Percentiles rank a stretch among this genome's conserved stretches.
Conservation (phyloP, 2,113 vertebrate genomes). For the Numenius arquata region DNA sequence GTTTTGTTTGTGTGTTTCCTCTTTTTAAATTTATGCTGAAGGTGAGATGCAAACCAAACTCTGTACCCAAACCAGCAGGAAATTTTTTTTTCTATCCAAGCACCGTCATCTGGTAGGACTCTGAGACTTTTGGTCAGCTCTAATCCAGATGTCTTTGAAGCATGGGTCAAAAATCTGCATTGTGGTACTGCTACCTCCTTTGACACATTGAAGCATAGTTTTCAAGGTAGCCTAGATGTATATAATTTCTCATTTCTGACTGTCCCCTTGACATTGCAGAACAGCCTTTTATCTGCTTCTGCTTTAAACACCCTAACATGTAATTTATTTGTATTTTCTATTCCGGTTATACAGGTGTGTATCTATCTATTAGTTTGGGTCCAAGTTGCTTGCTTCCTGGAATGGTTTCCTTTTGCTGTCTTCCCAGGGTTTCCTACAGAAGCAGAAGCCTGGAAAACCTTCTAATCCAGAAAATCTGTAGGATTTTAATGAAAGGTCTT, state of each 20-base stretch:
- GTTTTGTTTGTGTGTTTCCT: neutral
- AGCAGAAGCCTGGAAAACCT: conserved; percentile 1
- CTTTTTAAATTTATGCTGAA: conserved; percentile 5
- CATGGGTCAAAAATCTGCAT: neutral
- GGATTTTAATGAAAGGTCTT: neutral
- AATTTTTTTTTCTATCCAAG: neutral
- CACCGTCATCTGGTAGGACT: neutral
- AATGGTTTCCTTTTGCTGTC: neutral
- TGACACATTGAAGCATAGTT: neutral
- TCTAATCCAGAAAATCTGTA: conserved; percentile 36
- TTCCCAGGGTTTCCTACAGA: neutral
- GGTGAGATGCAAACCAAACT: neutral
- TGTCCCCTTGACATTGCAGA: neutral
- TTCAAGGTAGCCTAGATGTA: neutral
- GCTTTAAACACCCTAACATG: neutral
- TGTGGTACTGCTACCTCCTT: neutral
- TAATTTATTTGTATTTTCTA: neutral
- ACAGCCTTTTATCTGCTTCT: neutral
- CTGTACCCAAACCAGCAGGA: neutral
- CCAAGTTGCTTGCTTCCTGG: conserved; percentile 3
- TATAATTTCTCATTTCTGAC: neutral
- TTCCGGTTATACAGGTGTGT: neutral
- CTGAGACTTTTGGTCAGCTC: neutral
- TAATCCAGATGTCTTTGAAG: neutral
- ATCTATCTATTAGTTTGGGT: neutral